Base-by-base conservation (phyloP, 2,113 vertebrate species). In the Gobio gobio region DNA sequence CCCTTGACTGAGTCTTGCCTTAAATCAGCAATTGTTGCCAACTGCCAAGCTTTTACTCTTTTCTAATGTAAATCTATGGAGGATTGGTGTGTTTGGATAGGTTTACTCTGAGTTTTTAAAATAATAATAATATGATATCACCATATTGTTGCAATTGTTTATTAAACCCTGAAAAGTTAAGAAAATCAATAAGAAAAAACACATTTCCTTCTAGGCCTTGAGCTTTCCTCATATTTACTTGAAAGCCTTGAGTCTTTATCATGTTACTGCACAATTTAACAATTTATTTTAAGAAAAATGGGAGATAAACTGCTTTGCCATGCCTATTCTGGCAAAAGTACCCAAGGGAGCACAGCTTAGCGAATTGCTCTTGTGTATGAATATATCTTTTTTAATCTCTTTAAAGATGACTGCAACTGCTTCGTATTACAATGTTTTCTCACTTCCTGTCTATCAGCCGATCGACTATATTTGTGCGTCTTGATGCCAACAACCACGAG, bases 401-500 rank as follows among this genome's bases (percentile, higher is more conserved):
- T 68, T 36, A 68, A 33, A 14, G 33, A 68, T 36, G 64, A 36
- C 72, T 51, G n/a, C 72, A 51, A 14, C 72, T 47, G 40, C 14
- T 51, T 51, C n/a, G 9, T 24, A 51, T 75, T 18, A n/a, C 24
- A 26, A 54, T 51, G 49, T 68, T 36, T 8, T 58, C 45, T 75
- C 9, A n/a, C 64, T 20, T 49, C 13, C 33, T 66, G 16, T 20
- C 16, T 49, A 40, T 78, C 82, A 99, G 98, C 91, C 98, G 98
- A 51, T 95, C 95, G 6, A 99, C 98, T 2, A 97, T 99, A 90
- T 97, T 97, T 64, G 93, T 99, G 88, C 95, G 96, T 16, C 96
- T 99, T 84, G 95, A 99, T 92, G 96, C 96, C 91, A 95, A 97
- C 0, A 94, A 97, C 79, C 95, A 96, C 26, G 95, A 97, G 90